These are phyloP conservation scores for Alosa sapidissima DNA, from an alignment of 2,797 vertebrate genomes.

Conservation along the genomic window DNA sequence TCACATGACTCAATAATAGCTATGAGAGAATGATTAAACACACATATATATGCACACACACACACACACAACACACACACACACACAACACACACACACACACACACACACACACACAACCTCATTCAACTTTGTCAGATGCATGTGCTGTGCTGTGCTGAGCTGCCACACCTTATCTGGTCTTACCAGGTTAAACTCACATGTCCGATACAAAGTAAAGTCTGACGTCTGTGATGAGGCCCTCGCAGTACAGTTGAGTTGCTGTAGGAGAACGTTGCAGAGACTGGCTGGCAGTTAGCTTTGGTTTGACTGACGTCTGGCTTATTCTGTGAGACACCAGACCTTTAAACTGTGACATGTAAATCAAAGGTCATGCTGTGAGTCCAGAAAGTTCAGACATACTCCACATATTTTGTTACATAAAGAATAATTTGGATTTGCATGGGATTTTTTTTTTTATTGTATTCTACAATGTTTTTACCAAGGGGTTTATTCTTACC, in stretches of 20 bases:
- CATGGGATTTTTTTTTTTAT: neutral
- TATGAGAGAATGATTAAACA: neutral
- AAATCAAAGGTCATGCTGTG: neutral
- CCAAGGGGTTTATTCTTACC: neutral
- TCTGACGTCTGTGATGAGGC: neutral
- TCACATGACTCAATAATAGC: constrained; percentile 34
- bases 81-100: constrained; percentile 4
- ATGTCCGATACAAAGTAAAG: neutral
- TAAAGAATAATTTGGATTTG: neutral
- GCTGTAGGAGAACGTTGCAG: neutral
- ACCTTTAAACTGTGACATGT: neutral
- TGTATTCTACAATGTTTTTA: neutral
- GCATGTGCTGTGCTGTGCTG: neutral
- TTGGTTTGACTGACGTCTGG: neutral
- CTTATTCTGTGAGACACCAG: neutral
- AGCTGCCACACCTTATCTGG: neutral
- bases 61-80: neutral
- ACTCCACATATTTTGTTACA: neutral
- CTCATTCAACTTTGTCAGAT: neutral
- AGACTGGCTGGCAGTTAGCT: neutral
- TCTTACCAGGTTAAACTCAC: neutral
- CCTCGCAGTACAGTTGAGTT: neutral
- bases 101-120: neutral
- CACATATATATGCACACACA: neutral
- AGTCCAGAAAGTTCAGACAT: neutral